A percentile compares a stretch with the other conserved stretches of the same genome.
phyloP scores from a whole-genome alignment of 2,113 vertebrate genomes.

The Saguinus midas region DNA sequence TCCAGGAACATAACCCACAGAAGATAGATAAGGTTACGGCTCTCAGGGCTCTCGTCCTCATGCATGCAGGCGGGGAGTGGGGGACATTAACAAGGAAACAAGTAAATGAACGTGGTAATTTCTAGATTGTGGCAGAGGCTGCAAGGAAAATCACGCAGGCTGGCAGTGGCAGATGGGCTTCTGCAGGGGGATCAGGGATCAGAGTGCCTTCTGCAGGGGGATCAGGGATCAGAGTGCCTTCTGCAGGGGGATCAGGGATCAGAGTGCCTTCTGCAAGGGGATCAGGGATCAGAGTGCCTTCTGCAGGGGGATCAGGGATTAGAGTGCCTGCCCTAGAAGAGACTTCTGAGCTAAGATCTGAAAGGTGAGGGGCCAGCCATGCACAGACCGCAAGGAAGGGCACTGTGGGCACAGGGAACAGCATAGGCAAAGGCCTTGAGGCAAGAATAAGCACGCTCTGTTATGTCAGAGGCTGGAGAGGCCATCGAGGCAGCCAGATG shows the following conservation, averaged over 20 bases:
- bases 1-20: not conserved
- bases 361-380: not conserved
- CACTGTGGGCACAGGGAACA: not conserved
- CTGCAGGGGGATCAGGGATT: not conserved
- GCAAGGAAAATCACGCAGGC: not conserved
- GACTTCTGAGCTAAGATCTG: not conserved
- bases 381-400: not conserved
- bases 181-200: not conserved
- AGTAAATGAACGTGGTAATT: not conserved
- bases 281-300: not conserved
- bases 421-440: not conserved
- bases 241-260: not conserved
- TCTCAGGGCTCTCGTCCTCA: rapidly evolving
- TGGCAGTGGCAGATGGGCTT: no score
- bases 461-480: not conserved
- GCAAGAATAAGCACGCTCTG: not conserved
- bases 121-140: not conserved
- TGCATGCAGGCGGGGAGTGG: rapidly evolving
- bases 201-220: not conserved
- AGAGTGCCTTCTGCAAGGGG: not conserved
- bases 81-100: not conserved
- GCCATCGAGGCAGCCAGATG: no score
- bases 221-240: not conserved
- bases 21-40: not conserved
- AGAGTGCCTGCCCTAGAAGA: not conserved